These are phyloP conservation scores for Spodoptera exigua DNA, from an alignment of 2,888 invertebrate species.

Conservation along the genomic window DNA sequence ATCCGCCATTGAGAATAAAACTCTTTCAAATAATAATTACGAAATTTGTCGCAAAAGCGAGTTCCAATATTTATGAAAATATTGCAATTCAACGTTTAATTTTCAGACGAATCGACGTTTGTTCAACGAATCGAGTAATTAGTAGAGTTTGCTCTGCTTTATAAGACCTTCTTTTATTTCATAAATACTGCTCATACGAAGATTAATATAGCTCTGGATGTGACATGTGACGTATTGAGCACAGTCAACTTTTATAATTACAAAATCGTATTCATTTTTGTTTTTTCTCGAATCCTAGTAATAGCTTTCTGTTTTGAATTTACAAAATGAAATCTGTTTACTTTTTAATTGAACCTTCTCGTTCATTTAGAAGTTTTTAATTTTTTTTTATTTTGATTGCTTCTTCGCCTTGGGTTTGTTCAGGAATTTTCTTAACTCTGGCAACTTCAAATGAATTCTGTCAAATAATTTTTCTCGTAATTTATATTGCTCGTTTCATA, in stretches of 20 bases:
- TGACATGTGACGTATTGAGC: slow-evolving; percentile 7
- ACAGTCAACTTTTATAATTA: slow-evolving; percentile 1
- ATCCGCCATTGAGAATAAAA: slow-evolving; percentile 6
- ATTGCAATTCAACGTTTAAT: slow-evolving; percentile 28
- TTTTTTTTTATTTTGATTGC: slow-evolving; percentile 26
- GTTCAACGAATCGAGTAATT: slow-evolving; percentile 51
- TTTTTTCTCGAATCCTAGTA: slow-evolving; percentile 18
- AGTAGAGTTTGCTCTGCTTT: slow-evolving; percentile 55
- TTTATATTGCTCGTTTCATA: background rate
- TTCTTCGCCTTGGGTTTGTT: slow-evolving; percentile 12
- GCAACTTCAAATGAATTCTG: slow-evolving; percentile 9
- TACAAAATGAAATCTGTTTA: slow-evolving; percentile 20
- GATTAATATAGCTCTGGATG: slow-evolving; percentile 36
- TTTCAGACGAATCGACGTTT: slow-evolving; percentile 46
- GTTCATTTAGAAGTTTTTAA: slow-evolving; percentile 25
- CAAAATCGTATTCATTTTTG: background rate
- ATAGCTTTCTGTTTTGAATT: slow-evolving; percentile 23
- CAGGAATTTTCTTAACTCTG: slow-evolving; percentile 12
- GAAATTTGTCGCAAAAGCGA: slow-evolving; percentile 21
- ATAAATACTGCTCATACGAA: slow-evolving; percentile 45
- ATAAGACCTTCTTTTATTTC: slow-evolving; percentile 40
- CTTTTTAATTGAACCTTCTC: slow-evolving; percentile 23
- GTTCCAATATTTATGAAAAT: slow-evolving; percentile 26
- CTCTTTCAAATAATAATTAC: slow-evolving; percentile 16
- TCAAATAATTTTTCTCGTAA: slow-evolving; percentile 1